A percentile compares a stretch with the other conserved stretches of the same genome.
phyloP scores from a whole-genome alignment of 1,140 invertebrate genomes.

The Homarus americanus region DNA sequence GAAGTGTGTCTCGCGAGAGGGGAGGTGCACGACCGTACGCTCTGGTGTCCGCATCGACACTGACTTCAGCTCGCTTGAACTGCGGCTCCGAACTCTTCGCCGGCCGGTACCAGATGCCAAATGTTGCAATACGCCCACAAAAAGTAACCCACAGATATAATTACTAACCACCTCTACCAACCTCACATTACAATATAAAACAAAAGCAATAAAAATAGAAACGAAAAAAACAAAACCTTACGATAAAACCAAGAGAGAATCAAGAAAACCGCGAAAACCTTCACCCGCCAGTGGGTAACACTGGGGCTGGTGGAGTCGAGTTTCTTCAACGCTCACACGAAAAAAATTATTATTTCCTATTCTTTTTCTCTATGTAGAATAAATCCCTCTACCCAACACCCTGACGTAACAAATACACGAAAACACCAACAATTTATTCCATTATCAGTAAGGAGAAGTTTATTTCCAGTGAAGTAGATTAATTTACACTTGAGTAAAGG shows the following conservation, averaged over 20 bases:
- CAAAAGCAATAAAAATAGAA: neutral
- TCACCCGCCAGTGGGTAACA: slow-evolving; percentile 13
- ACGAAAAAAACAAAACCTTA: neutral
- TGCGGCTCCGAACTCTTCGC: slow-evolving; percentile 59
- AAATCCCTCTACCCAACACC: neutral
- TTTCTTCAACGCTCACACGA: slow-evolving; percentile 33
- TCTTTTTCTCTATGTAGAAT: neutral
- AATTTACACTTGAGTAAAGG: neutral
- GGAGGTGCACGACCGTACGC: slow-evolving; percentile 47
- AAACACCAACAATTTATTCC: too few species aligned
- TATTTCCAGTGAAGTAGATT: neutral
- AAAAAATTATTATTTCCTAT: slow-evolving; percentile 17
- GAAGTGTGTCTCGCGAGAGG: neutral
- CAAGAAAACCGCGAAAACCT: neutral
- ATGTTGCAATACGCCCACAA: neutral
- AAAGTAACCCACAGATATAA: neutral
- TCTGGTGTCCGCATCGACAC: slow-evolving; percentile 65
- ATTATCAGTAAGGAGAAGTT: too few species aligned
- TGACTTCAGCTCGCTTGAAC: slow-evolving; percentile 60
- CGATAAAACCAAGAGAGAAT: neutral
- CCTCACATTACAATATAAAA: neutral
- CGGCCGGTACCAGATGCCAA: slow-evolving; percentile 55
- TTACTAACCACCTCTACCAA: neutral
- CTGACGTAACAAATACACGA: too few species aligned
- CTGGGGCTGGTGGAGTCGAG: slow-evolving; percentile 23